A percentile compares a stretch with the other conserved stretches of the same genome.
Conservation (phyloP, 2,888 invertebrate genomes). For the Eremobia ochroleuca region DNA sequence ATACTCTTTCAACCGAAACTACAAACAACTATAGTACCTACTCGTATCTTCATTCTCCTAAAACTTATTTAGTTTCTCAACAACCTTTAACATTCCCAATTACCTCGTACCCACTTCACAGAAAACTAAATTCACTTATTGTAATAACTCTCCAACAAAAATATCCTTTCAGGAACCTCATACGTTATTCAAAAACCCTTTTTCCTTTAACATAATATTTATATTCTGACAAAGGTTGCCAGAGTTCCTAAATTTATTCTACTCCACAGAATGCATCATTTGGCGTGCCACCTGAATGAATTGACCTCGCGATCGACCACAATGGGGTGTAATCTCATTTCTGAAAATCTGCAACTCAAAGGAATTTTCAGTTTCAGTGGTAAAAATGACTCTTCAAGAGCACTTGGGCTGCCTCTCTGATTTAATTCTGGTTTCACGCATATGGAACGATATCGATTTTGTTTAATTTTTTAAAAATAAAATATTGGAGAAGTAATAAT, state of each 20-base stretch:
- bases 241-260: conserved; percentile 50
- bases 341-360: conserved; percentile 42
- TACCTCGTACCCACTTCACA: conserved; percentile 22
- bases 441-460: conserved; percentile 6
- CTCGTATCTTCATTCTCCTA: background rate
- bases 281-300: conserved; percentile 54
- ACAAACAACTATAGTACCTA: no score
- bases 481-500: background rate
- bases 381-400: conserved; percentile 31
- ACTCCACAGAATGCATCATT: conserved; percentile 53
- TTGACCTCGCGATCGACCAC: conserved; percentile 45
- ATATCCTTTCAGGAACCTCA: conserved; percentile 28
- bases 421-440: conserved; percentile 42
- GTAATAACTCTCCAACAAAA: conserved; percentile 22
- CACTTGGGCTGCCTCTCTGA: conserved; percentile 24
- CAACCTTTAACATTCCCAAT: conserved; percentile 4
- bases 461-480: background rate
- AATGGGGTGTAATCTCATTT: conserved; percentile 50
- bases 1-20: background rate
- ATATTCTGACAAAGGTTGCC: conserved; percentile 41
- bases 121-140: conserved; percentile 33
- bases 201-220: conserved; percentile 48
- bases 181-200: conserved; percentile 54
- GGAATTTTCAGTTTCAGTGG: conserved; percentile 35
- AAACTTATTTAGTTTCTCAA: background rate